A percentile compares a stretch with the other conserved stretches of the same genome.
Evolutionary conservation across 2,113 vertebrate species (phyloP).

Genomic region (Passerina amoena): DNA sequence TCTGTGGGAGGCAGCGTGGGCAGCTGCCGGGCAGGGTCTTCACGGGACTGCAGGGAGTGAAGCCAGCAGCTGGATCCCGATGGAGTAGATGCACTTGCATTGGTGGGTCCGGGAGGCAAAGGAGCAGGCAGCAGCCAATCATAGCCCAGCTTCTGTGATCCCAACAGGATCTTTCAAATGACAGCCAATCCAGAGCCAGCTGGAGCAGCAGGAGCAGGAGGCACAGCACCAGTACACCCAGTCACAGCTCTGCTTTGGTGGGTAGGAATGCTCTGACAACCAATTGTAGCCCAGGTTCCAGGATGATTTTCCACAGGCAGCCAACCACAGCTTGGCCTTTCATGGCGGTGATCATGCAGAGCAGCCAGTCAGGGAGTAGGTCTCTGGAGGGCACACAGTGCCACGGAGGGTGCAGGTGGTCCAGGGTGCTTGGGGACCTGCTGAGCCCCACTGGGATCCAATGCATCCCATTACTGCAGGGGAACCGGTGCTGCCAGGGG

Average conservation of each 20-base stretch:
- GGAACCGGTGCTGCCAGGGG: background rate
- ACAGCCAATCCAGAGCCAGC: background rate
- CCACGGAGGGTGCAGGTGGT: background rate
- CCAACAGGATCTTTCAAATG: background rate
- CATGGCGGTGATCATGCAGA: background rate
- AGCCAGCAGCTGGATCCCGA: background rate
- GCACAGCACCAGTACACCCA: background rate
- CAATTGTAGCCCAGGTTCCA: background rate
- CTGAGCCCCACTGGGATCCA: background rate
- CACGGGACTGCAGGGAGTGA: background rate
- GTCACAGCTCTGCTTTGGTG: background rate
- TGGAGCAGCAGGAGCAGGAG: background rate
- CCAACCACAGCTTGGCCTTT: background rate
- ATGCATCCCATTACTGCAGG: background rate
- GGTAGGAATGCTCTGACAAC: background rate
- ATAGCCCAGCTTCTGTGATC: conserved; percentile 10
- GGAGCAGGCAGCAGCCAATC: background rate
- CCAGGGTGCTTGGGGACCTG: background rate
- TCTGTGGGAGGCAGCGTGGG: background rate
- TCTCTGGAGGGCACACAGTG: background rate
- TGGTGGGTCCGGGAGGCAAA: background rate
- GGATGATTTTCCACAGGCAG: background rate
- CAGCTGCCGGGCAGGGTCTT: background rate
- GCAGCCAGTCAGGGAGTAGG: background rate
- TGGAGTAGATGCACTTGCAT: background rate